A percentile compares a stretch with the other conserved stretches of the same genome.
Evolutionary conservation across 1,140 invertebrate species (phyloP).

Genomic region (Notospermus geniculatus): DNA sequence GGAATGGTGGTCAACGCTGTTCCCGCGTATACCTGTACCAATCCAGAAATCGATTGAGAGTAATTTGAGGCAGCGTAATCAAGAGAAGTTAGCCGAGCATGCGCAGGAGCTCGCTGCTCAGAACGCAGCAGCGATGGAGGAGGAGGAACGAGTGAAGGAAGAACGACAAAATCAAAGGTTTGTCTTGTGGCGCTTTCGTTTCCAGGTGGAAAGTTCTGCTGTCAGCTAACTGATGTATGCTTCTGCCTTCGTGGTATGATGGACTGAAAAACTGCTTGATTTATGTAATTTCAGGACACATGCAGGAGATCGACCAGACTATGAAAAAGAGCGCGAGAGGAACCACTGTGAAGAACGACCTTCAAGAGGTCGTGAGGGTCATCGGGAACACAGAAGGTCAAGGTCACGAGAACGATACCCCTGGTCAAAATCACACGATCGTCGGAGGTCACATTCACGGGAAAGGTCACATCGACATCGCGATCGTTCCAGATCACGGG

Average conservation of each 20-base stretch:
- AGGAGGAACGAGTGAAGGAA: constrained; percentile 61
- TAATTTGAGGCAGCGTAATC: constrained; percentile 32
- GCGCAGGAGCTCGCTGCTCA: constrained; percentile 9
- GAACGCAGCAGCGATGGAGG: constrained; percentile 33
- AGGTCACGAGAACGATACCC: constrained; percentile 2
- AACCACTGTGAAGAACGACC: not conserved
- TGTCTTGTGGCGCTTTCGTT: too few species aligned
- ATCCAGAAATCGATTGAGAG: constrained; percentile 73
- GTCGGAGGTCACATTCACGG: not conserved
- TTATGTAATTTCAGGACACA: not conserved
- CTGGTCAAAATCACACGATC: not conserved
- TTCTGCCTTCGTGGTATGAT: too few species aligned
- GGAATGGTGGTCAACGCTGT: constrained; percentile 91
- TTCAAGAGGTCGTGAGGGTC: not conserved
- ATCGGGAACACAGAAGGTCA: not conserved
- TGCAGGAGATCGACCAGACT: not conserved
- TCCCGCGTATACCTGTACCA: constrained; percentile 98
- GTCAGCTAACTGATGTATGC: too few species aligned
- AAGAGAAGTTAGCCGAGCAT: constrained; percentile 12
- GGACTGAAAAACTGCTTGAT: too few species aligned
- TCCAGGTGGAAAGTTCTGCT: too few species aligned
- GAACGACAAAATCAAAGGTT: constrained; percentile 37
- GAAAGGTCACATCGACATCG: not conserved
- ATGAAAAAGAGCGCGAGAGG: not conserved
- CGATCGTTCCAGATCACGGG: constrained; percentile 3